Evolutionary conservation across 2,797 vertebrate species (phyloP).

Genomic region (Sibirionetta formosa): DNA sequence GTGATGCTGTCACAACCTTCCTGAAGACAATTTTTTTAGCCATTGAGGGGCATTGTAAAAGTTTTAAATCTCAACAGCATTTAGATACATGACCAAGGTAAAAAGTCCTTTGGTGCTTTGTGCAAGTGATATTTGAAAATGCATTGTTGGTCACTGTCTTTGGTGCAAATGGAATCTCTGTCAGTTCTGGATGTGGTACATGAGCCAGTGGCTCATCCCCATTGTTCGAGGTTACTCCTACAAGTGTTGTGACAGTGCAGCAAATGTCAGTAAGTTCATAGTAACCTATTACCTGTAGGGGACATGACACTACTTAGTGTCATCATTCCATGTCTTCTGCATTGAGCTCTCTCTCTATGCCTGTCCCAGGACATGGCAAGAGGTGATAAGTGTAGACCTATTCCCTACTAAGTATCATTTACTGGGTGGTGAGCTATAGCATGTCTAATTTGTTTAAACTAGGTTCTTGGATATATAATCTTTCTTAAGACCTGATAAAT

Average conservation of each 20-base stretch:
- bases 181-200: background rate
- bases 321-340: fast-evolving
- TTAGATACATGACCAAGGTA: background rate
- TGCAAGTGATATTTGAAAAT: background rate
- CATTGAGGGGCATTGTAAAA: fast-evolving
- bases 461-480: slow-evolving; percentile 47
- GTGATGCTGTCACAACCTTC: background rate
- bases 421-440: background rate
- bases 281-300: background rate
- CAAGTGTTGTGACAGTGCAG: background rate
- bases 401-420: background rate
- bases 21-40: background rate
- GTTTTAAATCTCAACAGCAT: background rate
- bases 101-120: background rate
- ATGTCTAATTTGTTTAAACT: background rate
- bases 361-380: background rate
- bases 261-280: background rate
- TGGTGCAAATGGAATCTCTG: background rate
- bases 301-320: background rate
- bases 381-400: background rate
- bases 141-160: background rate
- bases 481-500: background rate
- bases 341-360: background rate
- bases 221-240: background rate
- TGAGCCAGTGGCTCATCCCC: background rate